Conservation (phyloP, 2,797 vertebrate species). For the Sylvia borin region DNA sequence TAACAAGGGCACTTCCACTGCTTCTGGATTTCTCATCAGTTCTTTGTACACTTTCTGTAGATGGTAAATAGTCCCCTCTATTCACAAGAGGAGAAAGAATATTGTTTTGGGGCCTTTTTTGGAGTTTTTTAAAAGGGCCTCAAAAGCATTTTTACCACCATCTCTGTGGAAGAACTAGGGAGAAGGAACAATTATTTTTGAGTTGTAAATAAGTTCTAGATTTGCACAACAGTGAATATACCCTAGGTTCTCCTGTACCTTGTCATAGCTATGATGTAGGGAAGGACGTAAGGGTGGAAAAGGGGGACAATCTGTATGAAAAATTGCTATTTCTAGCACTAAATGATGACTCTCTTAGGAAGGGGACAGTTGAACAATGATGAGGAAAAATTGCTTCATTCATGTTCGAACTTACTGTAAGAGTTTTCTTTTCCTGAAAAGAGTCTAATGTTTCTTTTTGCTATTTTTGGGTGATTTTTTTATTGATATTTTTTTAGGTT, state of each 20-base stretch:
- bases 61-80: background rate
- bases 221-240: background rate
- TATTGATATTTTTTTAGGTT: background rate
- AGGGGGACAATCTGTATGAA: background rate
- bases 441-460: background rate
- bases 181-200: background rate
- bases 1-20: constrained; percentile 17
- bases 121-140: background rate
- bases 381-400: background rate
- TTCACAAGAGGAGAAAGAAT: background rate
- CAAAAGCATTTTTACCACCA: background rate
- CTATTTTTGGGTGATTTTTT: background rate
- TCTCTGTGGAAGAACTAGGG: background rate
- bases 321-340: background rate
- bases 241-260: background rate
- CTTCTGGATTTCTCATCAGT: constrained; percentile 29
- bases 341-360: background rate
- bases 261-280: background rate
- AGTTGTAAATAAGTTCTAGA: background rate
- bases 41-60: constrained; percentile 5
- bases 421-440: background rate
- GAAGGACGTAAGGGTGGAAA: background rate
- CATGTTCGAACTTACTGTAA: background rate
- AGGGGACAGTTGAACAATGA: background rate
- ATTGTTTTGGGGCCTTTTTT: accelerated